Percentiles rank a stretch among this genome's conserved stretches.
Evolutionary conservation across 2,797 vertebrate species (phyloP).

Genomic region (Tangara arthus): DNA sequence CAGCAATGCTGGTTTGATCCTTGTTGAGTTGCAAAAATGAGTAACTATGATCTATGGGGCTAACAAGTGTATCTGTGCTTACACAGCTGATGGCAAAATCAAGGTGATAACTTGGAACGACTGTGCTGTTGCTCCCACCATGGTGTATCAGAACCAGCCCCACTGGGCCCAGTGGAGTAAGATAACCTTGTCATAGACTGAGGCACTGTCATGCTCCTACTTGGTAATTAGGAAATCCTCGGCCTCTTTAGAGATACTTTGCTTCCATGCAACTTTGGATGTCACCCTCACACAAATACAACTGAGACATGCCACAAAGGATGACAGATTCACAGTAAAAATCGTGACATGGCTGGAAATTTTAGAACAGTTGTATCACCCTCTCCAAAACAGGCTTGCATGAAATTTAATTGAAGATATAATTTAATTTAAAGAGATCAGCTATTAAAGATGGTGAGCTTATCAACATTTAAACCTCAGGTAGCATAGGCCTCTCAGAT

Average conservation of each 20-base stretch:
- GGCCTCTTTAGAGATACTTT: not conserved
- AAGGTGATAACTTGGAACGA: not conserved
- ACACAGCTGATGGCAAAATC: not conserved
- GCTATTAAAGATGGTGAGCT: not conserved
- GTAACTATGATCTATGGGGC: not conserved
- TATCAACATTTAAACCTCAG: not conserved
- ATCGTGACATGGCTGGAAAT: not conserved
- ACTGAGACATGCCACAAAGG: not conserved
- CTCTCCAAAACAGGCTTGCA: not conserved
- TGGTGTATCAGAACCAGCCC: not conserved
- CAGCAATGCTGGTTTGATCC: not conserved
- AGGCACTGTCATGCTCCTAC: fast-evolving
- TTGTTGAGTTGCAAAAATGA: not conserved
- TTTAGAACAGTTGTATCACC: not conserved
- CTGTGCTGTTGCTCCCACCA: not conserved
- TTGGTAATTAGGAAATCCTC: not conserved
- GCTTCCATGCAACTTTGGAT: not conserved
- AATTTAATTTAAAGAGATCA: not conserved
- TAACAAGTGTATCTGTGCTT: not conserved
- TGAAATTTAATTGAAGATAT: not conserved
- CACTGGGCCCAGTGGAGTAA: not conserved
- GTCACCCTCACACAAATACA: not conserved
- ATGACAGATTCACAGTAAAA: not conserved
- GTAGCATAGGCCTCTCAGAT: not conserved
- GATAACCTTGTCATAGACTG: not conserved